phyloP scores from a whole-genome alignment of 2,113 vertebrate species.

The Speoplatyrhinus poulsoni region DNA sequence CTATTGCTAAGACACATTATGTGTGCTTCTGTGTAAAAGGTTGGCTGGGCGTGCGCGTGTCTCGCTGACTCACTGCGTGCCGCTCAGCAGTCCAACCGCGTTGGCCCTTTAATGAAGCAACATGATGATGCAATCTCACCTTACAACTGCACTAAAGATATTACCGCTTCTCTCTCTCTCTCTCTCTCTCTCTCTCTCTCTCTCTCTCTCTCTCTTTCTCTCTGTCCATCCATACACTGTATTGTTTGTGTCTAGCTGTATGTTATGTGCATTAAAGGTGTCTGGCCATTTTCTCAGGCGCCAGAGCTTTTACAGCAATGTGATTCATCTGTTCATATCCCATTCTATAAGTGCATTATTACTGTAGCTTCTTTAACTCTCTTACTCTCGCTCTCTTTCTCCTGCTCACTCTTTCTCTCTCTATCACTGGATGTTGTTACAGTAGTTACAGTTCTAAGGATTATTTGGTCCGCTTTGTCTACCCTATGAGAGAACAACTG shows the following conservation, averaged over 20 bases:
- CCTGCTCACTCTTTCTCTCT: not conserved
- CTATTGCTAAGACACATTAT: not conserved
- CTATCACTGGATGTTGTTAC: slow-evolving; percentile 9
- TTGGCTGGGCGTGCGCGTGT: slow-evolving; percentile 16
- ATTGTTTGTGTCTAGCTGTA: not conserved
- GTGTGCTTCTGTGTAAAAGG: not conserved
- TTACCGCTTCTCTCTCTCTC: slow-evolving; percentile 34
- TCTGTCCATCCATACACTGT: not conserved
- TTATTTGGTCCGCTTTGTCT: slow-evolving; percentile 34
- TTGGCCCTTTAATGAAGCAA: slow-evolving; percentile 62
- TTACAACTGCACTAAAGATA: slow-evolving; percentile 55
- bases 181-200: not conserved
- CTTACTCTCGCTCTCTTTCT: slow-evolving; percentile 6
- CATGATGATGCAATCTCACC: slow-evolving; percentile 68
- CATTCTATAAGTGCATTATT: slow-evolving; percentile 22
- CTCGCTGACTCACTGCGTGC: slow-evolving; percentile 71
- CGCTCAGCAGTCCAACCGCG: slow-evolving; percentile 68
- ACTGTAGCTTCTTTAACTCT: slow-evolving; percentile 15
- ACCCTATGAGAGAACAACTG: too few species aligned
- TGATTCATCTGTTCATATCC: slow-evolving; percentile 44
- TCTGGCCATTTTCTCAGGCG: slow-evolving; percentile 16
- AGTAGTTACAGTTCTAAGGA: slow-evolving; percentile 40
- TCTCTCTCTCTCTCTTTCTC: slow-evolving; percentile 2
- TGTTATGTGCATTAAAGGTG: not conserved
- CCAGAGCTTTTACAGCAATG: slow-evolving; percentile 27